Evolutionary conservation across 1,140 invertebrate genomes (phyloP), one percentile per base, ranked within the genome.

Genomic region (Hyles euphorbiae): DNA sequence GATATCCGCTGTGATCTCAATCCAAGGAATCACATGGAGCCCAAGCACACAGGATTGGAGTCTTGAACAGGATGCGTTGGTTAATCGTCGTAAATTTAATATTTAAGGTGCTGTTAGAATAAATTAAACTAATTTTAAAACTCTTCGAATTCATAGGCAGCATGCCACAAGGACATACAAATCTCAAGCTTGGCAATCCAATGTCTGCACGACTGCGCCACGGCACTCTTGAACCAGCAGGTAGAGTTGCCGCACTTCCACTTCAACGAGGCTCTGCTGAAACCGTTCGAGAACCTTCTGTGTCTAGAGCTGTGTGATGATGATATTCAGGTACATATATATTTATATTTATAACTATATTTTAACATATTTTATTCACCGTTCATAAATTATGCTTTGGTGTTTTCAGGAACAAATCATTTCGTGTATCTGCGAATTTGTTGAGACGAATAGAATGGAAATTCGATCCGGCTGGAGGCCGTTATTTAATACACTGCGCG

Each of bases 381-480:
- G 22, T 22, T 22, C 0, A 22, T 40, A 50, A 32, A 48, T 51
- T n/a, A 60, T n/a, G 0, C 7, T 43, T 22, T 62, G 40, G 33
- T 70, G 67, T 76, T 58, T 90, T 75, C 78, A 93, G 91, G 92
- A 93, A 72, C 92, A 98, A 94, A 97, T 98, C 75, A 95, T 98
- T 45, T 96, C 96, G 60, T 98, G 96, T 66, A 94, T 98, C 32
- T 98, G 97, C 86, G 97, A 98, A 87, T 97, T 98, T 78, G 97
- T 98, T 0, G 97, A 98, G 89, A 96, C 96, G 0, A 97, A 97
- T 78, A 92, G 95, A 72, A 94, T 94, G 11, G 97, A 98, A 89
- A 98, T 98, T 11, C 92, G 95, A 69, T 98, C 97, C 0, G 97
- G 97, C 0, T 98, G 97, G 97, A 88, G 97, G 50, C 96, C 97